A percentile compares a stretch with the other conserved stretches of the same genome.
phyloP scores from a whole-genome alignment of 2,797 vertebrate genomes.

The Lemur catta region DNA sequence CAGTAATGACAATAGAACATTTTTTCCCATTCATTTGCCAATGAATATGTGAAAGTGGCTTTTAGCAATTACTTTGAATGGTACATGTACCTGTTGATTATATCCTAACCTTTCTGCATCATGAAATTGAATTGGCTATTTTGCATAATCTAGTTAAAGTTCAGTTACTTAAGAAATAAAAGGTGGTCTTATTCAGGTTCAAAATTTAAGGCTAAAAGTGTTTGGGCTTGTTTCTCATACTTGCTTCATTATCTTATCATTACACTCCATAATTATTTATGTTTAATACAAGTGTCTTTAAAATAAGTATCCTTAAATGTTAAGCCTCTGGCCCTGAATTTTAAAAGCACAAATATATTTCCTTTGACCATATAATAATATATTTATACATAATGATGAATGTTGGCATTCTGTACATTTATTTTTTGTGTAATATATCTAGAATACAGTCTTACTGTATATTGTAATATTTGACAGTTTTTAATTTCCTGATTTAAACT shows the following conservation, averaged over 20 bases:
- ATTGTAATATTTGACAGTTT: conserved; percentile 3
- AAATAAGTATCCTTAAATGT: conserved; percentile 27
- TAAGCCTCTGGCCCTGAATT: neutral
- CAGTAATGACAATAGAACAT: neutral
- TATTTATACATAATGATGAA: neutral
- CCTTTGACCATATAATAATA: neutral
- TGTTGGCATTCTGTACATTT: neutral
- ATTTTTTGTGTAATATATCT: neutral
- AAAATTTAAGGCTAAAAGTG: conserved; percentile 3
- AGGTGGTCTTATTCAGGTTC: neutral
- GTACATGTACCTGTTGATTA: neutral
- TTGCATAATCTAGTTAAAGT: conserved; percentile 18
- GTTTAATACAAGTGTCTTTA: neutral
- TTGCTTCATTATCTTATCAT: neutral
- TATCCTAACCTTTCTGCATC: neutral
- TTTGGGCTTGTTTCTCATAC: neutral
- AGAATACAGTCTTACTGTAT: neutral
- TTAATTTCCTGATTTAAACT: conserved; percentile 37
- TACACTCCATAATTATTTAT: neutral
- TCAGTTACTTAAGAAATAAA: neutral
- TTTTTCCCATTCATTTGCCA: neutral
- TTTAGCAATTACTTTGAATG: neutral
- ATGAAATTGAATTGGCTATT: conserved; percentile 12
- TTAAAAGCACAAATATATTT: neutral
- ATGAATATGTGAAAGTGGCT: neutral